phyloP scores from a whole-genome alignment of 2,113 vertebrate species.

The Agapornis roseicollis region DNA sequence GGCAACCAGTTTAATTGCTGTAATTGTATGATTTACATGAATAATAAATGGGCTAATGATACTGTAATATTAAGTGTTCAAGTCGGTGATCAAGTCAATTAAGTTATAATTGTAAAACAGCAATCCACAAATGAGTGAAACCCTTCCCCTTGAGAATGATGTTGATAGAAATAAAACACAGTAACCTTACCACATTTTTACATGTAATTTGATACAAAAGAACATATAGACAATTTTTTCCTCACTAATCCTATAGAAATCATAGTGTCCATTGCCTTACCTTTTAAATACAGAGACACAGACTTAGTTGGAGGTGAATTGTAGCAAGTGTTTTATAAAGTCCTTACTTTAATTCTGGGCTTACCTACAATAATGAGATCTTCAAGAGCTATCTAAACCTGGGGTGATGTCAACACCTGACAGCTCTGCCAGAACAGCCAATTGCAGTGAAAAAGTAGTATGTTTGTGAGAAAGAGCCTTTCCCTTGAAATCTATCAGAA shows the following conservation, averaged over 20 bases:
- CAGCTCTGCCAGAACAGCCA: not conserved
- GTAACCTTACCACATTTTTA: not conserved
- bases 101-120: conserved; percentile 69
- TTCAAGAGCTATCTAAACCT: not conserved
- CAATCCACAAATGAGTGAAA: conserved; percentile 40
- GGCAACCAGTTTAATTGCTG: conserved; percentile 66
- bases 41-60: conserved; percentile 73
- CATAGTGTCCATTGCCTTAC: not conserved
- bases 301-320: not conserved
- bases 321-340: not conserved
- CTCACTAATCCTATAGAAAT: not conserved
- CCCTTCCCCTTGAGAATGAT: conserved; percentile 15
- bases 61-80: conserved; percentile 70
- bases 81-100: conserved; percentile 74
- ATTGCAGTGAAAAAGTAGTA: not conserved
- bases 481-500: not conserved
- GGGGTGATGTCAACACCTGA: not conserved
- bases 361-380: not conserved
- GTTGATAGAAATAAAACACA: not conserved
- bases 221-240: not conserved
- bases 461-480: not conserved
- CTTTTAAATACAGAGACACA: not conserved
- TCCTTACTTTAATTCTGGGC: not conserved
- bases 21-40: conserved; percentile 73
- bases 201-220: conserved; percentile 9